Evolutionary conservation across 1,140 invertebrate genomes (phyloP).

Genomic region (Trichoplusia ni): DNA sequence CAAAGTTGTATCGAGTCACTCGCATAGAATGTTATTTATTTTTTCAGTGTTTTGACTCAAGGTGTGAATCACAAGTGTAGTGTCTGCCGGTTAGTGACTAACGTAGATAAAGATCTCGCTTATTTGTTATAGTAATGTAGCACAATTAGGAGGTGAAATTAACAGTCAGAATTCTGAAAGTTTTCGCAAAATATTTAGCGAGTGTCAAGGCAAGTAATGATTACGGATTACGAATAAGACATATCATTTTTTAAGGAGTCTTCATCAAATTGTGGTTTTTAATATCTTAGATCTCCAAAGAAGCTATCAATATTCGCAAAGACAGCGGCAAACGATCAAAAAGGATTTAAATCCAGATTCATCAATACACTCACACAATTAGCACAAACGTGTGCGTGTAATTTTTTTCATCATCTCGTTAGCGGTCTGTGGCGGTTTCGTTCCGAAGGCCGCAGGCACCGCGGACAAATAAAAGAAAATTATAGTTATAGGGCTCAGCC

Average conservation of each 20-base stretch:
- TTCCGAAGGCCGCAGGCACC: slow-evolving; percentile 56
- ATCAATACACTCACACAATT: slow-evolving; percentile 51
- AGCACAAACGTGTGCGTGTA: slow-evolving; percentile 55
- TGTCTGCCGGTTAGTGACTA: slow-evolving; percentile 64
- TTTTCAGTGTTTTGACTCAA: slow-evolving; percentile 68
- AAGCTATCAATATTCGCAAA: neutral
- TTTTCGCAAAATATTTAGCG: too few species aligned
- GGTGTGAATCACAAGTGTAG: slow-evolving; percentile 67
- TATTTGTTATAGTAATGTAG: slow-evolving; percentile 40
- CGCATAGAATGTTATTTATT: slow-evolving; percentile 39
- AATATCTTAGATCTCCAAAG: neutral
- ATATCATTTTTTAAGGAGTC: too few species aligned
- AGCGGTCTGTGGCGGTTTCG: slow-evolving; percentile 70
- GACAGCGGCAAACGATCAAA: neutral
- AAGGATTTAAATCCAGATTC: slow-evolving; percentile 34
- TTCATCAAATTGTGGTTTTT: neutral
- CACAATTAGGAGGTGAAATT: neutral
- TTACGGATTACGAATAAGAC: too few species aligned
- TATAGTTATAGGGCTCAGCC: slow-evolving; percentile 74
- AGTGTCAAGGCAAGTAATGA: too few species aligned
- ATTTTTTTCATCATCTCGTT: slow-evolving; percentile 71
- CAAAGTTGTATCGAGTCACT: slow-evolving; percentile 25
- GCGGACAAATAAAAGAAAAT: slow-evolving; percentile 76
- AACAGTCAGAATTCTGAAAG: too few species aligned
- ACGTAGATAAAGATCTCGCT: slow-evolving; percentile 52